phyloP scores from a whole-genome alignment of 2,113 vertebrate genomes.

The Forbesichthys agassizii region DNA sequence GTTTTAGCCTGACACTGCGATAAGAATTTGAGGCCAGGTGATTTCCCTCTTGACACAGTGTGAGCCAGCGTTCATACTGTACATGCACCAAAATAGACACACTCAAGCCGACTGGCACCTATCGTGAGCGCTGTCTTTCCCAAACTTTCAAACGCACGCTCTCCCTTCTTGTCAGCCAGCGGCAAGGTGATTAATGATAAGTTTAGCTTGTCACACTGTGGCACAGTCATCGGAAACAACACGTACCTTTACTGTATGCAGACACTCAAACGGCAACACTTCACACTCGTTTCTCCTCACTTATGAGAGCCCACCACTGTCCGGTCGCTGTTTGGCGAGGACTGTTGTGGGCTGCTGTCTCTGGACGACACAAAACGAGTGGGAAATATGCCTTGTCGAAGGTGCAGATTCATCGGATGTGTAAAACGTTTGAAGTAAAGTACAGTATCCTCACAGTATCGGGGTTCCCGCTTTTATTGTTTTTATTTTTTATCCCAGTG shows the following conservation, averaged over 20 bases:
- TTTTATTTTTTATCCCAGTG: not conserved
- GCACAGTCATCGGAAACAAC: constrained; percentile 5
- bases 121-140: not conserved
- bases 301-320: constrained; percentile 8
- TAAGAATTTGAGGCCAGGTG: constrained; percentile 7
- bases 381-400: constrained; percentile 2
- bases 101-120: not conserved
- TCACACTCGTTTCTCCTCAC: constrained; percentile 28
- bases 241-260: constrained; percentile 1
- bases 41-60: constrained; percentile 41
- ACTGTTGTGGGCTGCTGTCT: constrained; percentile 2
- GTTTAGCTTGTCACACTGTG: constrained; percentile 26
- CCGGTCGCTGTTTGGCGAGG: constrained; percentile 15
- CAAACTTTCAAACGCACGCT: not conserved
- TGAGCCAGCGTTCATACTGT: not conserved
- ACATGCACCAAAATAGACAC: not conserved
- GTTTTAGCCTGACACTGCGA: constrained; percentile 29
- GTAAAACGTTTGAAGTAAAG: constrained; percentile 17
- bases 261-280: constrained; percentile 9
- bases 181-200: constrained; percentile 32
- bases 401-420: constrained; percentile 32
- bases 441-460: not conserved
- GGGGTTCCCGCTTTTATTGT: constrained; percentile 16
- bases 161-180: constrained; percentile 13
- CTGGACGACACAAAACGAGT: constrained; percentile 1